Evolutionary conservation across 2,797 vertebrate species (phyloP).

Genomic region (Tokudaia muenninki): DNA sequence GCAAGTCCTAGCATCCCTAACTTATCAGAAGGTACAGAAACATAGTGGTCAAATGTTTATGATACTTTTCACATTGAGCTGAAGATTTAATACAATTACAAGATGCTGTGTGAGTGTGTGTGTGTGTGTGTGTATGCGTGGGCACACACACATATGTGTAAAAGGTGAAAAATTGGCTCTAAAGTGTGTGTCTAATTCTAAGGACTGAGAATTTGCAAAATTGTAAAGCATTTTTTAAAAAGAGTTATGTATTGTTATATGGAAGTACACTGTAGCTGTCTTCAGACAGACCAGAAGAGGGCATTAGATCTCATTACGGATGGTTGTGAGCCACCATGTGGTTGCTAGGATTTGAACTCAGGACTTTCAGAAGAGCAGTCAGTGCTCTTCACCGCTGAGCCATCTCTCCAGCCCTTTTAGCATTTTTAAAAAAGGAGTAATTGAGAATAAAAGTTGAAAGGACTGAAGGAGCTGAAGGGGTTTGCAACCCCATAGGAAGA

Average conservation of each 20-base stretch:
- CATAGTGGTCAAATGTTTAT: background rate
- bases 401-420: too few species aligned
- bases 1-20: background rate
- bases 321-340: too few species aligned
- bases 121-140: background rate
- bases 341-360: too few species aligned
- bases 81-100: background rate
- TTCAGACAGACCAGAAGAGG: too few species aligned
- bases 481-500: too few species aligned
- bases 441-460: background rate
- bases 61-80: constrained; percentile 6
- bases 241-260: too few species aligned
- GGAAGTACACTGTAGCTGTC: too few species aligned
- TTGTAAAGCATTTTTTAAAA: background rate
- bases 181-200: background rate
- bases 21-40: background rate
- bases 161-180: background rate
- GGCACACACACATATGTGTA: background rate
- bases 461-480: too few species aligned
- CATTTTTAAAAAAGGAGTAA: background rate
- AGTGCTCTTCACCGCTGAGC: too few species aligned
- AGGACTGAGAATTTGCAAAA: background rate
- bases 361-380: too few species aligned
- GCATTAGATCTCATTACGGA: too few species aligned
- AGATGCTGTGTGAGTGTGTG: background rate